These are phyloP conservation scores for Melanogrammus aeglefinus DNA, from an alignment of 2,797 vertebrate species.

Conservation along the genomic window DNA sequence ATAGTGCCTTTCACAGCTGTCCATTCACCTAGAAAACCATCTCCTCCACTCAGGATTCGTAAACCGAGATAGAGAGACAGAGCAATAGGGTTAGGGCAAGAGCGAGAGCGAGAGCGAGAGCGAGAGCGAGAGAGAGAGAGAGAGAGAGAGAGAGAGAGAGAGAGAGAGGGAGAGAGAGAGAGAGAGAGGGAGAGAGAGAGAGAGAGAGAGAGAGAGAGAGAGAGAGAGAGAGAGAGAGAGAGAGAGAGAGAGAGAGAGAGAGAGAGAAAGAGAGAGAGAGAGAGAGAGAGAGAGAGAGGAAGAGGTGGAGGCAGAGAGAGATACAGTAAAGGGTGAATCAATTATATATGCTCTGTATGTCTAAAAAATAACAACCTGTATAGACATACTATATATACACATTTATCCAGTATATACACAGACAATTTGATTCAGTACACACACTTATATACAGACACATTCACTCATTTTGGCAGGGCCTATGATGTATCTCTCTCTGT, in stretches of 20 bases:
- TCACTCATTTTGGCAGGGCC: conserved; percentile 71
- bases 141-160: conserved; percentile 69
- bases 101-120: conserved; percentile 68
- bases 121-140: conserved; percentile 70
- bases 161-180: conserved; percentile 20
- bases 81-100: conserved; percentile 69
- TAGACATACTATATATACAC: conserved; percentile 74
- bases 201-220: conserved; percentile 70
- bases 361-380: conserved; percentile 78
- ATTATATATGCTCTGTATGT: conserved; percentile 78
- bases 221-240: conserved; percentile 71
- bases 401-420: conserved; percentile 78
- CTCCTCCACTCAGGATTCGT: conserved; percentile 61
- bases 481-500: conserved; percentile 74
- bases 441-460: conserved; percentile 73
- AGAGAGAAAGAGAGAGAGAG: conserved; percentile 21
- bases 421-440: conserved; percentile 64
- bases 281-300: conserved; percentile 70
- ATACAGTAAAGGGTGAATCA: conserved; percentile 72
- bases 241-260: conserved; percentile 67
- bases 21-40: conserved; percentile 60
- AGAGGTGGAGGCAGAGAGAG: conserved; percentile 71
- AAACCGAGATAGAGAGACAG: conserved; percentile 66
- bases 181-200: conserved; percentile 65
- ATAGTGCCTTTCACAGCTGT: conserved; percentile 68